A percentile compares a stretch with the other conserved stretches of the same genome.
Evolutionary conservation across 2,797 vertebrate species (phyloP).

Genomic region (Alca torda): DNA sequence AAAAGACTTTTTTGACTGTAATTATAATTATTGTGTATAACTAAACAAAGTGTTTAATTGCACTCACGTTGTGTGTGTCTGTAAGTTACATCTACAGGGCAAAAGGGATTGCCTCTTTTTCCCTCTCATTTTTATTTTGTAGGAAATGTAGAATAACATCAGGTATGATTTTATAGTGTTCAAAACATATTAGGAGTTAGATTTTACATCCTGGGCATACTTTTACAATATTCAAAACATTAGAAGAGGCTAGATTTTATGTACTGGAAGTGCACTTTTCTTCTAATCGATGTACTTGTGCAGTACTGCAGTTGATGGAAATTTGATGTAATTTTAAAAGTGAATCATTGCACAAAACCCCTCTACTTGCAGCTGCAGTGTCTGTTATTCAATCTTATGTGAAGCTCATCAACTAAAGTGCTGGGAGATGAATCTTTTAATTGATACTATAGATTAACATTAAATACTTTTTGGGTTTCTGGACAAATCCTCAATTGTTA

Average conservation of each 20-base stretch:
- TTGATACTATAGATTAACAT: background rate
- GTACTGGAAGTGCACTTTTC: background rate
- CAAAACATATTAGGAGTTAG: background rate
- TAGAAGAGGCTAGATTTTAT: background rate
- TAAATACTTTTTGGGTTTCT: background rate
- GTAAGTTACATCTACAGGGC: background rate
- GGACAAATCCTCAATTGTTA: background rate
- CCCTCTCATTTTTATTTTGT: background rate
- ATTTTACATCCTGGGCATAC: background rate
- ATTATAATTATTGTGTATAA: background rate
- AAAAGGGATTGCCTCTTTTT: background rate
- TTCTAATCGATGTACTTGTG: background rate
- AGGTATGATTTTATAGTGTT: background rate
- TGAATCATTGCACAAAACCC: background rate
- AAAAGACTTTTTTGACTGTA: background rate
- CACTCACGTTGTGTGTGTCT: background rate
- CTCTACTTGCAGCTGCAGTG: background rate
- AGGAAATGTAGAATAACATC: background rate
- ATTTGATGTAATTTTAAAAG: background rate
- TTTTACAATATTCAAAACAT: background rate
- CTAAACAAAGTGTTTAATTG: background rate
- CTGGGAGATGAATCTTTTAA: background rate
- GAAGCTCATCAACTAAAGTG: background rate
- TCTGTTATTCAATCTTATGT: background rate
- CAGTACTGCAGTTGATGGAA: background rate